These are phyloP conservation scores for Melolontha melolontha DNA, from an alignment of 2,888 invertebrate genomes.

Conservation along the genomic window DNA sequence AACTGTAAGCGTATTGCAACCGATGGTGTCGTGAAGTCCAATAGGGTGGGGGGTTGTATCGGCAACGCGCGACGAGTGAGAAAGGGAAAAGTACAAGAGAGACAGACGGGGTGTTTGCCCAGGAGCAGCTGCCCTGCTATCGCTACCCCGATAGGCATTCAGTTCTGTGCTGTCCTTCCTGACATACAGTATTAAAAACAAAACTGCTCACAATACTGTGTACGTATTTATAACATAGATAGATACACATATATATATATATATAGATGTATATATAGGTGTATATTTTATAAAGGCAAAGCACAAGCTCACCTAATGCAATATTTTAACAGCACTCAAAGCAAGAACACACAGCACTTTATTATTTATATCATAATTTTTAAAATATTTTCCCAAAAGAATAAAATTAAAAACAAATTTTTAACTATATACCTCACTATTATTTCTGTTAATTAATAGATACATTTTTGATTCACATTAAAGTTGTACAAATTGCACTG, in stretches of 20 bases:
- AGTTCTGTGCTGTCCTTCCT: conserved; percentile 61
- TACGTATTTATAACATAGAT: conserved; percentile 53
- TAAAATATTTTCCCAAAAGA: conserved; percentile 30
- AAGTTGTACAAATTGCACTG: conserved; percentile 47
- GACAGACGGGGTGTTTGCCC: conserved; percentile 58
- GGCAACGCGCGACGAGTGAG: conserved; percentile 49
- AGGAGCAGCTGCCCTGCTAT: conserved; percentile 61
- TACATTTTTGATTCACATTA: conserved; percentile 52
- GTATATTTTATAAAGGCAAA: conserved; percentile 52
- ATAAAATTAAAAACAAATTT: conserved; percentile 43
- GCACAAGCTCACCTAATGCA: conserved; percentile 49
- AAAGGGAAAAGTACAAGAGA: conserved; percentile 48
- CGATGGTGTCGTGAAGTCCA: conserved; percentile 39
- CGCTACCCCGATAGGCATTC: conserved; percentile 59
- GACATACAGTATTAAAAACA: conserved; percentile 58
- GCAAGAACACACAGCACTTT: conserved; percentile 47
- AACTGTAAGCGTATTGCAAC: conserved; percentile 47
- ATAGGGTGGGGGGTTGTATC: conserved; percentile 25
- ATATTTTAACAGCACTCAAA: conserved; percentile 48
- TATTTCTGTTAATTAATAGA: conserved; percentile 46
- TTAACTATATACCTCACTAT: conserved; percentile 40
- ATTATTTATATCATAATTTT: conserved; percentile 33
- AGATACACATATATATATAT: conserved; percentile 5
- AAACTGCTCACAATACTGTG: conserved; percentile 53
- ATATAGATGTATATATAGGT: background rate